Evolutionary conservation across 2,888 invertebrate species (phyloP).

Genomic region (Phaedon cochleariae): DNA sequence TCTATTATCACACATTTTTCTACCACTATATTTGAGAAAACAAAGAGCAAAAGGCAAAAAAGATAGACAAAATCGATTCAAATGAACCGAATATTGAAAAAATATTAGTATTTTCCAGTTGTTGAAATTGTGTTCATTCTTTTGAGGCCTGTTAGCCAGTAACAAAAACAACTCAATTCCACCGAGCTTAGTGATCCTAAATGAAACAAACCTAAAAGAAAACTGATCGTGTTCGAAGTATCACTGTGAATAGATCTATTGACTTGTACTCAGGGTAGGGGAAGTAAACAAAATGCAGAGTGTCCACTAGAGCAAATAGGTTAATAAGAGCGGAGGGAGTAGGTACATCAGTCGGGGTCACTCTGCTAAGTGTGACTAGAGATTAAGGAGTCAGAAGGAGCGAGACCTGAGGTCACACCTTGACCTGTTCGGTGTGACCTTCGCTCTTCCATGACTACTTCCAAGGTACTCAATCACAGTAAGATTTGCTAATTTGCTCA

Average conservation of each 20-base stretch:
- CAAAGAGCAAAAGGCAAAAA: background rate
- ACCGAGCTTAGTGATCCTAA: background rate
- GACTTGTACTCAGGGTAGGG: slow-evolving; percentile 40
- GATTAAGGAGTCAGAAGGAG: slow-evolving; percentile 55
- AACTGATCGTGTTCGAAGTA: background rate
- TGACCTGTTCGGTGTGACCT: slow-evolving; percentile 51
- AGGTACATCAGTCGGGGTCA: slow-evolving; percentile 60
- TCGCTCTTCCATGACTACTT: slow-evolving; percentile 53
- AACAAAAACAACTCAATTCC: background rate
- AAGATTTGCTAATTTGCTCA: slow-evolving; percentile 46
- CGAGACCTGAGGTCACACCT: slow-evolving; percentile 53
- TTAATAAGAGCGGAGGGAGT: slow-evolving; percentile 58
- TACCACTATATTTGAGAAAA: slow-evolving; percentile 39
- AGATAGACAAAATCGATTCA: background rate
- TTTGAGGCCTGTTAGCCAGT: background rate
- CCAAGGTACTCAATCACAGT: slow-evolving; percentile 60
- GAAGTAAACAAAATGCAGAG: slow-evolving; percentile 51
- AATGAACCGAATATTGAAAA: too few relatives aligned
- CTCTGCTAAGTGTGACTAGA: slow-evolving; percentile 59
- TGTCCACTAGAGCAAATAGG: slow-evolving; percentile 56
- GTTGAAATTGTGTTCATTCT: background rate
- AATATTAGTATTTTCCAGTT: background rate
- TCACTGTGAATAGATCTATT: slow-evolving; percentile 40
- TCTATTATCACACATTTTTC: slow-evolving; percentile 47
- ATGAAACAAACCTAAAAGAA: slow-evolving; percentile 13